Base-by-base conservation (phyloP, 2,113 vertebrate species). In the Sterrhoptilus dennistouni region DNA sequence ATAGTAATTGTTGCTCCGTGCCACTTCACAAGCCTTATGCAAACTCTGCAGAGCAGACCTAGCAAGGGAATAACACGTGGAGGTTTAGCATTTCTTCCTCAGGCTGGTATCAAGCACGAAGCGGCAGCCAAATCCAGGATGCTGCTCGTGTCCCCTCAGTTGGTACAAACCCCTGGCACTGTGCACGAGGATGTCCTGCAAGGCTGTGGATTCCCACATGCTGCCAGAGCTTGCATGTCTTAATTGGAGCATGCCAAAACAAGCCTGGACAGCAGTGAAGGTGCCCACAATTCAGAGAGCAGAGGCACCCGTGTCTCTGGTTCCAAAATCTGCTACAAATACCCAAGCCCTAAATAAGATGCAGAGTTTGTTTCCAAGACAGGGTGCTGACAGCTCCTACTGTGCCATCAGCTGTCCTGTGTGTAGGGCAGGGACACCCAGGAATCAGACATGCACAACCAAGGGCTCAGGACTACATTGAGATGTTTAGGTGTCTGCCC, bases 31-130 rank as follows among this genome's bases (percentile, higher is more conserved):
- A 19, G 99, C 99, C 92, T 99, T 99, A 96, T 99, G 99, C 49
- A 99, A 98, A 71, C 99, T 99, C 98, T 99, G 99, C 74, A 99
- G 94, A 52, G 99, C 99, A 54, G 99, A 99, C 99, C 99, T 99
- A 95, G 22, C 91, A 96, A 74, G 72, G 56, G 12, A 80, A 89
- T n/a, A 71, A 44, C 3, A 63, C 8, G 38, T 54, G 23, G 27
- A 59, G 44, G 42, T 50, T 91, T 71, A 9, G 27, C 6, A 40
- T 52, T 45, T 70, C 60, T 59, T 52, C 49, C 61, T 36, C 69
- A 33, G 29, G 54, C 45, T 42, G 20, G 8, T 63, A 70, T 6
- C 1, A 5, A 82, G 87, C 35, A 61, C 42, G 33, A 80, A 66
- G 54, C 54, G 90, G 53, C 50, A 35, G 59, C 47, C 76, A 81